Percentiles rank a stretch among this genome's conserved stretches.
Evolutionary conservation across 2,888 invertebrate genomes (phyloP).

Genomic region (Scaptomyza tumidula): DNA sequence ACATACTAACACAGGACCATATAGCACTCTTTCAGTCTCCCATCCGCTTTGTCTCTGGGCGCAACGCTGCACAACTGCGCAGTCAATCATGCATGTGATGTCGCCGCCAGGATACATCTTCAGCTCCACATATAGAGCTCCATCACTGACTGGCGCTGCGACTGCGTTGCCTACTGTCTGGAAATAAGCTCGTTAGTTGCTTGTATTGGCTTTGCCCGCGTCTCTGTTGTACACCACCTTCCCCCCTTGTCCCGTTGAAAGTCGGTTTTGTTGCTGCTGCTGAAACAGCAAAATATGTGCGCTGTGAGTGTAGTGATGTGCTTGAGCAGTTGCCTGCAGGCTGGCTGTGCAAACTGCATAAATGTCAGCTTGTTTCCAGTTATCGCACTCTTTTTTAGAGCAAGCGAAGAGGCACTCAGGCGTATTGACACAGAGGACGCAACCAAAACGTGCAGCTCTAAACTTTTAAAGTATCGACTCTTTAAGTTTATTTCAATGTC

Average conservation of each 20-base stretch:
- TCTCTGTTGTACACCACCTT: neutral
- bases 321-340: constrained; percentile 74
- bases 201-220: constrained; percentile 72
- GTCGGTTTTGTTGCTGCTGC: constrained; percentile 39
- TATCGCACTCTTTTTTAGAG: constrained; percentile 72
- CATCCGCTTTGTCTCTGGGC: constrained; percentile 8
- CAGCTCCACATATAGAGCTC: constrained; percentile 1
- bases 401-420: constrained; percentile 59
- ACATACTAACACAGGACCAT: constrained; percentile 5
- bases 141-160: constrained; percentile 25
- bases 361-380: constrained; percentile 82
- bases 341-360: constrained; percentile 78
- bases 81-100: constrained; percentile 81
- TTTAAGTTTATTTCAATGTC: constrained; percentile 62
- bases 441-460: constrained; percentile 31
- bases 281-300: constrained; percentile 77
- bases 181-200: constrained; percentile 78
- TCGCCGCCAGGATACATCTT: constrained; percentile 71
- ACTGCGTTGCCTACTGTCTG: constrained; percentile 66
- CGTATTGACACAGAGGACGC: constrained; percentile 59
- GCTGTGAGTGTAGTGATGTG: constrained; percentile 66
- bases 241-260: constrained; percentile 2
- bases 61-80: constrained; percentile 74
- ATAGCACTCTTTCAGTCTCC: neutral
- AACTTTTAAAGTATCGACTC: constrained; percentile 37